Evolutionary conservation across 2,888 invertebrate genomes (phyloP), one percentile per base, ranked within the genome.

Genomic region (Brachyptera risi): DNA sequence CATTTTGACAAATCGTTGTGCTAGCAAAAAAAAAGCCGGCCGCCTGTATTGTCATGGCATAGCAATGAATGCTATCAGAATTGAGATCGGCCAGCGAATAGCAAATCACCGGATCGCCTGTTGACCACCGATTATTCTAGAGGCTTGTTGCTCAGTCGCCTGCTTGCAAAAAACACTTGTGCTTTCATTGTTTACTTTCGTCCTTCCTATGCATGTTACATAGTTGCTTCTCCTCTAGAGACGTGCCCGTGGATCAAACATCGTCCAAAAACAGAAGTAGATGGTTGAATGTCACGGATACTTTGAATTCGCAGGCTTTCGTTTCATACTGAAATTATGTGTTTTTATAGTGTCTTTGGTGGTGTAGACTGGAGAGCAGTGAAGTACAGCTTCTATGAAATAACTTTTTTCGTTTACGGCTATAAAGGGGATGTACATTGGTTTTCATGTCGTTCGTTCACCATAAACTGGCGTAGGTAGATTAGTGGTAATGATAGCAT

Each of bases 71-170:
- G 35, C 17, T 11, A 54, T 37, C 54, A 54, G 35, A 26, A 24
- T 61, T 38, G n/a, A n/a, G n/a, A n/a, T n/a, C n/a, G n/a, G n/a
- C n/a, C n/a, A n/a, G n/a, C n/a, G n/a, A n/a, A n/a, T n/a, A n/a
- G 57, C 37, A 61, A 61, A 57, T 61, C 47, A 44, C 61, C 26
- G 23, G 56, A 37, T 61, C 61, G 61, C 61, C 61, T 61, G 61
- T 49, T 57, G 15, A 9, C n/a, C 49, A 17, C 13, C 23, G 47
- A 61, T 61, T 49, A 57, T 56, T 56, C 44, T 31, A 31, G 31
- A 7, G 31, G 31, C 31, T n/a, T n/a, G n/a, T n/a, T n/a, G n/a
- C n/a, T n/a, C n/a, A n/a, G n/a, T 21, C 42, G 21, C 5, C 42
- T 42, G 42, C 17, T 7, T 31, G 3, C 11, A n/a, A 51, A 51